Percentiles rank a stretch among this genome's conserved stretches.
Conservation (phyloP, 1,140 invertebrate genomes). For the Nixonia krombeini region DNA sequence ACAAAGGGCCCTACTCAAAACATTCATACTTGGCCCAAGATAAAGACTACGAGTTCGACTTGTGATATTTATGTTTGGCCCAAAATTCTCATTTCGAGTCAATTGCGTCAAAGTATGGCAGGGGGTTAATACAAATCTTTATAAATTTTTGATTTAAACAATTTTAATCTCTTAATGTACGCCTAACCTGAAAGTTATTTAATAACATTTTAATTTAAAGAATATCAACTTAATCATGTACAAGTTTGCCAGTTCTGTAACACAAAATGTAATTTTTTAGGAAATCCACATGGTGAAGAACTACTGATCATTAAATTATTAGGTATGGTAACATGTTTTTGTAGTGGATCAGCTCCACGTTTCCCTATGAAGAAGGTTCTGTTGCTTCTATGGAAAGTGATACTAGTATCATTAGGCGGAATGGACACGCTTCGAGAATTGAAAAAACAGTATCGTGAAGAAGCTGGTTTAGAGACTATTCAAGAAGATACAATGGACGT, state of each 20-base stretch:
- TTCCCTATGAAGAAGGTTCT: slow-evolving; percentile 99
- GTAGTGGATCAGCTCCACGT: slow-evolving; percentile 93
- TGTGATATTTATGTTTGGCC: no score
- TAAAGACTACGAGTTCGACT: no score
- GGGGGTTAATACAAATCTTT: no score
- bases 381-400: slow-evolving; percentile 95
- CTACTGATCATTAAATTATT: slow-evolving; percentile 90
- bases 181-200: no score
- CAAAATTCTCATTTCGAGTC: no score
- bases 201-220: no score
- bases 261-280: slow-evolving; percentile 28
- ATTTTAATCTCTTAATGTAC: no score
- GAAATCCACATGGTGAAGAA: slow-evolving; percentile 79
- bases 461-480: slow-evolving; percentile 80
- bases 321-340: slow-evolving; percentile 95
- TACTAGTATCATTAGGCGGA: slow-evolving; percentile 91
- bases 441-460: slow-evolving; percentile 81
- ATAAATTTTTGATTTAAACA: no score
- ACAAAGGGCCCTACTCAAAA: no score
- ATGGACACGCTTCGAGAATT: slow-evolving; percentile 83
- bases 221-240: no score
- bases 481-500: slow-evolving; percentile 96
- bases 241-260: not conserved
- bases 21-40: no score
- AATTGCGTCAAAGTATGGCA: no score